Evolutionary conservation across 2,797 vertebrate genomes (phyloP).

Genomic region (Sciurus vulgaris): DNA sequence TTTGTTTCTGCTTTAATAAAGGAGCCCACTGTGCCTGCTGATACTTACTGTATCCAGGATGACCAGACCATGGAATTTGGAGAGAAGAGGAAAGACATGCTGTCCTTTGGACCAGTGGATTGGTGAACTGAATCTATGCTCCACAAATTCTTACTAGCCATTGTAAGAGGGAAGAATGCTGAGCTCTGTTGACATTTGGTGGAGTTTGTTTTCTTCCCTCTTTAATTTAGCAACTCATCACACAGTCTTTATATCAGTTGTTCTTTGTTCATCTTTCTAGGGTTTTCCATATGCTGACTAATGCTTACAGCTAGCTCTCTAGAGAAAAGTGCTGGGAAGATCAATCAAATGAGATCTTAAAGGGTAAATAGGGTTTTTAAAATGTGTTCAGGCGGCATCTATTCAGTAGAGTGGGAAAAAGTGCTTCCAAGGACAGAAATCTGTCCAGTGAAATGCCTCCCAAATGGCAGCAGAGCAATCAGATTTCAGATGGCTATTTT

Average conservation of each 20-base stretch:
- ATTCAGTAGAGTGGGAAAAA: constrained; percentile 64
- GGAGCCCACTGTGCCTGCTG: neutral
- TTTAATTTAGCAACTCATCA: constrained; percentile 75
- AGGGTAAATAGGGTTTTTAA: constrained; percentile 73
- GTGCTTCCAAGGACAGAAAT: constrained; percentile 75
- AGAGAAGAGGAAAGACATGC: neutral
- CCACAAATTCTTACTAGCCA: constrained; percentile 9
- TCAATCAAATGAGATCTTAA: constrained; percentile 78
- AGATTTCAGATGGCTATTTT: constrained; percentile 30
- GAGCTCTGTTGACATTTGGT: constrained; percentile 68
- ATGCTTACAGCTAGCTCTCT: constrained; percentile 63
- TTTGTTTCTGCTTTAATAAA: constrained; percentile 46
- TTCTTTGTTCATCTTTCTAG: constrained; percentile 73
- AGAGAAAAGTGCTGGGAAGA: constrained; percentile 71
- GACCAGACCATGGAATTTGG: neutral
- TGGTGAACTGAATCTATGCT: neutral
- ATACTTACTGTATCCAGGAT: neutral
- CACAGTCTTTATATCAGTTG: neutral
- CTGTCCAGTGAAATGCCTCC: constrained; percentile 51
- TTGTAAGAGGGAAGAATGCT: neutral
- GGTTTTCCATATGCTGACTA: constrained; percentile 71
- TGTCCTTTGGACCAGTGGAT: neutral
- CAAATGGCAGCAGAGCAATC: constrained; percentile 46
- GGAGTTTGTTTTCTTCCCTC: constrained; percentile 65
- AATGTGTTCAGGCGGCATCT: constrained; percentile 70